Conservation (phyloP, 2,113 vertebrate species). For the Scopus umbretta region DNA sequence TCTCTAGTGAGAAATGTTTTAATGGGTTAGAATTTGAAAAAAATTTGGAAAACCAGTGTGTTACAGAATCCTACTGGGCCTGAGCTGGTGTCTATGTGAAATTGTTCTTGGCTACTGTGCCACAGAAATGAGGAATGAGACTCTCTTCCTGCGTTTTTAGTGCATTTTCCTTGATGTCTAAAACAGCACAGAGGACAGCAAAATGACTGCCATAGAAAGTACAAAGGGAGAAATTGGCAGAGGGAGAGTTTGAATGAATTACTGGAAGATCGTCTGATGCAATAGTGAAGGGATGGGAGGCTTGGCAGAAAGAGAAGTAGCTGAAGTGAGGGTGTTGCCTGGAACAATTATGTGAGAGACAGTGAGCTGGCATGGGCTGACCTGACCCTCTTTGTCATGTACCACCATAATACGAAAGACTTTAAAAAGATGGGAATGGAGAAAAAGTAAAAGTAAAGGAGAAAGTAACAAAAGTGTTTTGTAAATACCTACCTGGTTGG, state of each 20-base stretch:
- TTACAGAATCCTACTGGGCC: background rate
- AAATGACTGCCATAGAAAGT: background rate
- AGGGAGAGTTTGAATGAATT: background rate
- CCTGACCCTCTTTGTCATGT: background rate
- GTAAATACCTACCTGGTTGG: background rate
- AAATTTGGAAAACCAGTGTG: background rate
- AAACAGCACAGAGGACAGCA: background rate
- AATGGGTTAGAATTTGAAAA: background rate
- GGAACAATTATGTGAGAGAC: background rate
- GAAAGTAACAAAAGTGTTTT: background rate
- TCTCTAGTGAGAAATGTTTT: background rate
- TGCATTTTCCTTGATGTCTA: background rate
- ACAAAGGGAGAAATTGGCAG: background rate
- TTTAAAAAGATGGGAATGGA: background rate
- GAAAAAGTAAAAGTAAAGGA: too few species aligned
- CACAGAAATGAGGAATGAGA: background rate
- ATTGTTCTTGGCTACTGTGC: background rate
- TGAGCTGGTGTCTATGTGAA: background rate
- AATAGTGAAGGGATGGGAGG: background rate
- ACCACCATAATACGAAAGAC: background rate
- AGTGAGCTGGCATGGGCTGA: background rate
- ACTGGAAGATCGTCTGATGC: constrained; percentile 12
- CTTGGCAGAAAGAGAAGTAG: background rate
- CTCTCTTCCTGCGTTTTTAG: background rate
- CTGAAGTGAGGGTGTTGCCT: background rate